Conservation (phyloP, 2,797 vertebrate genomes). For the Silurus lanzhouensis region DNA sequence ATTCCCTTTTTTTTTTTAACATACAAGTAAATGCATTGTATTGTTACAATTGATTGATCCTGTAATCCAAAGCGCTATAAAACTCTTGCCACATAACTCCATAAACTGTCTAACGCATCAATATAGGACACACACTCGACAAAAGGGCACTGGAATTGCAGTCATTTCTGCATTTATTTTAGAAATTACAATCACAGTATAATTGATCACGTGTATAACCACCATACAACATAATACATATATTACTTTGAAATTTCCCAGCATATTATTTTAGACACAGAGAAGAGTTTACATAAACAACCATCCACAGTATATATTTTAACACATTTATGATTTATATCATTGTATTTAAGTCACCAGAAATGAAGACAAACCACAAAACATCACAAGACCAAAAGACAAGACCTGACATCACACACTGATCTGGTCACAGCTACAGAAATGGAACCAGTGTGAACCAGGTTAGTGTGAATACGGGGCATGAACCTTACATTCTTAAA, state of each 20-base stretch:
- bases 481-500: not conserved
- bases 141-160: not conserved
- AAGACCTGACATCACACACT: not conserved
- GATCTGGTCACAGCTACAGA: constrained; percentile 11
- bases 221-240: constrained; percentile 50
- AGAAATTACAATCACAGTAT: constrained; percentile 63
- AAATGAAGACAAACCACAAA: constrained; percentile 13
- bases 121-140: too few relatives aligned
- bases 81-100: not conserved
- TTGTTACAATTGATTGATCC: not conserved
- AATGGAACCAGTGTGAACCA: constrained; percentile 2
- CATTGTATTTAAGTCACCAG: constrained; percentile 52
- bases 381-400: not conserved
- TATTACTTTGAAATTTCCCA: constrained; percentile 45
- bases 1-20: not conserved
- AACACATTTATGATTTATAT: constrained; percentile 1
- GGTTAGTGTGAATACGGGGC: not conserved
- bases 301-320: constrained; percentile 46
- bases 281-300: constrained; percentile 46
- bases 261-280: constrained; percentile 37
- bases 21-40: not conserved
- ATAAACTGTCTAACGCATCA: too few relatives aligned
- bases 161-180: constrained; percentile 55
- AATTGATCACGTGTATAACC: constrained; percentile 49
- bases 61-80: not conserved